Base-by-base conservation (phyloP, 2,113 vertebrate species). In the Scomber scombrus region DNA sequence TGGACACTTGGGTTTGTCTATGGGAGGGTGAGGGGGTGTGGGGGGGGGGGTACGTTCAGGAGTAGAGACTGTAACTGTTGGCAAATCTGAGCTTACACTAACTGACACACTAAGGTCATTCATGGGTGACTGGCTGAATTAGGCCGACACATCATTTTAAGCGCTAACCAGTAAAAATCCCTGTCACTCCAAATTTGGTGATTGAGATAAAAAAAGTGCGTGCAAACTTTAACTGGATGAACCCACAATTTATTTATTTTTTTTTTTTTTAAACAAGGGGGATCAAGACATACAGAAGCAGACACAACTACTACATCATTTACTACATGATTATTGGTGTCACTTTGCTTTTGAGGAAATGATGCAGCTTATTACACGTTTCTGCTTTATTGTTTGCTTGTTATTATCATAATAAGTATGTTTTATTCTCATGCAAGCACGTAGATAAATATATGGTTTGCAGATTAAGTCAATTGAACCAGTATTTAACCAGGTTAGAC, bases 31-130 rank as follows among this genome's bases (percentile, higher is more conserved):
- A 2, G 19, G 51, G 51, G 51, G 23, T 26, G 23, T 26, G 8
- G 40, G 51, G 7, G 2, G 46, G 15, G 21, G 57, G n/a, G 43
- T 1, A 1, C 14, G 4, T 3, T 11, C 15, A 40, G 16, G 29
- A 13, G 21, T 0, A 2, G 3, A 60, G 14, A 49, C 49, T 21
- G 49, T 50, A 34, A 79, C 67, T 69, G 74, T 21, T 55, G 15
- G 34, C 45, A 74, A 70, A 80, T 71, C 75, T 13, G 7, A 62
- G 82, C 73, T 80, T 69, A 81, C n/a, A n/a, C 21, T 3, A 50
- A 50, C 31, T 31, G 68, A 21, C 21, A 49, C 61, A 10, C 4
- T 0, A 3, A 43, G 83, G 83, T 75, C 67, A 40, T 26, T 47
- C 29, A 31, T 3, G 61, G 81, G 13, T 71, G 15, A 72, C 31